These are phyloP conservation scores for Cosmia pyralina DNA, from an alignment of 2,888 invertebrate species.

Conservation along the genomic window DNA sequence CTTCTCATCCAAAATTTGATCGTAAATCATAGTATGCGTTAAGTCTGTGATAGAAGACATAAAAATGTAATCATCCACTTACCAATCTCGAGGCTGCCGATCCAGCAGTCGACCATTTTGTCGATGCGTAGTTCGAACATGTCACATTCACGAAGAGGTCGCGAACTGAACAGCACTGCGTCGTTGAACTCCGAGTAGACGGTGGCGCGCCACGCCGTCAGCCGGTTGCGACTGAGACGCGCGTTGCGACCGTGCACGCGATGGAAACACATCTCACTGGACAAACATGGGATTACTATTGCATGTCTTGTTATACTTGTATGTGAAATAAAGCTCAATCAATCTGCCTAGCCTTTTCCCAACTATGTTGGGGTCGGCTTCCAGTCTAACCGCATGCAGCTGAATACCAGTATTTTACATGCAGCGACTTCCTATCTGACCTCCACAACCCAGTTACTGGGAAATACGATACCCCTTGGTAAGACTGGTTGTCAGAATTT, in stretches of 20 bases:
- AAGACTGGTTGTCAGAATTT: too few species aligned
- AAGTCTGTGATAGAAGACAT: slow-evolving; percentile 2
- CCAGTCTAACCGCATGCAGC: too few species aligned
- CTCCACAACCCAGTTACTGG: too few species aligned
- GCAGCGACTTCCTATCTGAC: too few species aligned
- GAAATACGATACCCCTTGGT: too few species aligned
- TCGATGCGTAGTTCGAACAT: slow-evolving; percentile 97
- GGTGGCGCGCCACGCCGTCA: slow-evolving; percentile 96
- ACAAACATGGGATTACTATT: slow-evolving; percentile 42
- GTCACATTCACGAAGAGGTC: slow-evolving; percentile 96
- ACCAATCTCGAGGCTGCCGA: slow-evolving; percentile 97
- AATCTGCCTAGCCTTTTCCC: too few species aligned
- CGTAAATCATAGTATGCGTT: not conserved
- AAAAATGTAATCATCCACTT: slow-evolving; percentile 38
- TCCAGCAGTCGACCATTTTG: slow-evolving; percentile 97
- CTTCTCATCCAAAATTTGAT: not conserved
- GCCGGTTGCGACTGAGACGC: slow-evolving; percentile 94
- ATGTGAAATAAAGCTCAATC: too few species aligned
- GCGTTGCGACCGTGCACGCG: slow-evolving; percentile 97
- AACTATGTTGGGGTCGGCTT: too few species aligned
- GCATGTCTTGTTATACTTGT: not conserved
- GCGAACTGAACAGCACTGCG: slow-evolving; percentile 97
- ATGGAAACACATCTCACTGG: slow-evolving; percentile 95
- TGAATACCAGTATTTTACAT: too few species aligned
- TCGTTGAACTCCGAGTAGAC: slow-evolving; percentile 98